Percentiles rank a stretch among this genome's conserved stretches.
phyloP scores from a whole-genome alignment of 2,797 vertebrate genomes.

The Chaunax sp. region DNA sequence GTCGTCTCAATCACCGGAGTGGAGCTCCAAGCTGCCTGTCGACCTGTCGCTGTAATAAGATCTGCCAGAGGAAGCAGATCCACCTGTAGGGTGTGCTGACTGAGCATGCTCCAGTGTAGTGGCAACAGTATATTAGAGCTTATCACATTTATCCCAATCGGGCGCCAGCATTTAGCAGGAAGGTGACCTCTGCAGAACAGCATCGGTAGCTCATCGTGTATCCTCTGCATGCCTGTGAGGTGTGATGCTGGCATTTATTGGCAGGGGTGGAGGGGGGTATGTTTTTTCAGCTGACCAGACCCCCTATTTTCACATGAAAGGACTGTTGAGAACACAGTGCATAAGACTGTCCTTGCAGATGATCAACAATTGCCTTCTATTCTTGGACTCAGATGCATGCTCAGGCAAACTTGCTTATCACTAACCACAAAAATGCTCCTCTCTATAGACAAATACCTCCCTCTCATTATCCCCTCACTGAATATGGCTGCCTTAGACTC shows the following conservation, averaged over 20 bases:
- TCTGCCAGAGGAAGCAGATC: slow-evolving; percentile 74
- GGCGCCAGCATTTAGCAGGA: slow-evolving; percentile 73
- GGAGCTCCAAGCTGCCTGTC: slow-evolving; percentile 49
- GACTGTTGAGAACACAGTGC: slow-evolving; percentile 63
- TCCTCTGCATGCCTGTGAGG: slow-evolving; percentile 62
- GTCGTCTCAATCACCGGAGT: slow-evolving; percentile 70
- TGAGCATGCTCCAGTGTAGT: slow-evolving; percentile 62
- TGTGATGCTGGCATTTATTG: slow-evolving; percentile 83
- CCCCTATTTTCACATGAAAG: slow-evolving; percentile 83
- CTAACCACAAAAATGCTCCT: slow-evolving; percentile 62
- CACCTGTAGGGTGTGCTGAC: slow-evolving; percentile 80
- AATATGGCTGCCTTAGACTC: slow-evolving; percentile 52
- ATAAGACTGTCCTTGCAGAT: slow-evolving; percentile 67
- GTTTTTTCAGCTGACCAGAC: slow-evolving; percentile 87
- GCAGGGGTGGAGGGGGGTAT: slow-evolving; percentile 65
- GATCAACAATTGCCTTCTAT: slow-evolving; percentile 81
- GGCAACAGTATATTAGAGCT: slow-evolving; percentile 68
- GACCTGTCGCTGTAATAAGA: slow-evolving; percentile 68
- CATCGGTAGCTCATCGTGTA: slow-evolving; percentile 45
- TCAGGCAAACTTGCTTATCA: slow-evolving; percentile 67
- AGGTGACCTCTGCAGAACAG: slow-evolving; percentile 75
- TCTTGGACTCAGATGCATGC: slow-evolving; percentile 67
- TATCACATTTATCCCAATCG: slow-evolving; percentile 68
- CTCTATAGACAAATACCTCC: slow-evolving; percentile 63
- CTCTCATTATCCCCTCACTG: slow-evolving; percentile 44